Percentiles rank a stretch among this genome's conserved stretches.
Evolutionary conservation across 2,888 invertebrate genomes (phyloP).

Genomic region (Panopea generosa): DNA sequence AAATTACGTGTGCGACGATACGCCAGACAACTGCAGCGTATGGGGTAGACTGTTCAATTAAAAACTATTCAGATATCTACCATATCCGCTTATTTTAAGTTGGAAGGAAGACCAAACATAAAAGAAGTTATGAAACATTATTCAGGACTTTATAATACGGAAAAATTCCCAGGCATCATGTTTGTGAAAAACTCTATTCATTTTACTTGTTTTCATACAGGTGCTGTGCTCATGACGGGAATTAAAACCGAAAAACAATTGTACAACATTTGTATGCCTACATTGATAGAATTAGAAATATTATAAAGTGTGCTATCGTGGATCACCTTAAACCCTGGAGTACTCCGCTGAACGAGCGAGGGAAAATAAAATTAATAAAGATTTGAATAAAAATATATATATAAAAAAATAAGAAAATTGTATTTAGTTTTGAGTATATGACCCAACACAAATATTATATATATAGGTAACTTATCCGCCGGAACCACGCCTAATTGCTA

Average conservation of each 20-base stretch:
- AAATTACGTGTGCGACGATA: slow-evolving; percentile 7
- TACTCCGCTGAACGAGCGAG: not conserved
- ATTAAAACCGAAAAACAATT: slow-evolving; percentile 6
- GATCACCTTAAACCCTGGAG: not conserved
- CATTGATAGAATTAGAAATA: slow-evolving; percentile 6
- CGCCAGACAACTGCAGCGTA: slow-evolving; percentile 16
- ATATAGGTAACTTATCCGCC: too few relatives aligned
- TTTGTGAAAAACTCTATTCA: slow-evolving; percentile 6
- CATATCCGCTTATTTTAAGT: slow-evolving; percentile 19
- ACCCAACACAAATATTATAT: too few relatives aligned
- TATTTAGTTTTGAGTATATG: too few relatives aligned
- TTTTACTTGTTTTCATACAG: slow-evolving; percentile 21
- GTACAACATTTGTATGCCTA: not conserved
- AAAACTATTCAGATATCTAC: slow-evolving; percentile 1
- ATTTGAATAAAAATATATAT: not conserved
- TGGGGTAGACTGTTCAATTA: slow-evolving; percentile 10
- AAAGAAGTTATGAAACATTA: not conserved
- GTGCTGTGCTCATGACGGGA: slow-evolving; percentile 8
- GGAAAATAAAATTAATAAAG: slow-evolving; percentile 1
- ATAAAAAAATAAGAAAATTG: too few relatives aligned
- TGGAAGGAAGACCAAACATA: slow-evolving; percentile 7
- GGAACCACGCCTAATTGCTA: too few relatives aligned
- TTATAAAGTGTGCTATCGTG: slow-evolving; percentile 7
- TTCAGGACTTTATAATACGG: slow-evolving; percentile 12
- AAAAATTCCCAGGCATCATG: slow-evolving; percentile 12